phyloP scores from a whole-genome alignment of 2,113 vertebrate genomes.

The Puffinus mauretanicus region DNA sequence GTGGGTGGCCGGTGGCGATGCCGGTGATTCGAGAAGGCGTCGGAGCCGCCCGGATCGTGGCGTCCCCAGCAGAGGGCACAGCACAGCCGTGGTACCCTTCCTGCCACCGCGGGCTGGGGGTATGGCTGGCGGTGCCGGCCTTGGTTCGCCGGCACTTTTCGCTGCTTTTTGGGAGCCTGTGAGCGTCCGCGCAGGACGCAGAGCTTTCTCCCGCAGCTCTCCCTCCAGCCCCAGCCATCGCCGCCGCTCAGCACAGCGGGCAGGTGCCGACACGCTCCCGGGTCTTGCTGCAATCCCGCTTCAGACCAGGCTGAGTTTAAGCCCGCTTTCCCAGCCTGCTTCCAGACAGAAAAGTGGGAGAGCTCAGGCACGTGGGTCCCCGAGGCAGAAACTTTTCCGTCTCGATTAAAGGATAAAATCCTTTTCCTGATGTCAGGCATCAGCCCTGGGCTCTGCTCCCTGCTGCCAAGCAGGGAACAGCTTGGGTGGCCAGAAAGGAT shows the following conservation, averaged over 20 bases:
- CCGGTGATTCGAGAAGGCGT: background rate
- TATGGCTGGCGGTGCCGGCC: rapidly evolving
- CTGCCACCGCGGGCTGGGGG: background rate
- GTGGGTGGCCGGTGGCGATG: rapidly evolving
- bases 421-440: background rate
- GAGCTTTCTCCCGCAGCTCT: background rate
- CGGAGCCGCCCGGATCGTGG: background rate
- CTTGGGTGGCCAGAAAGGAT: background rate
- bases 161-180: background rate
- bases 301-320: background rate
- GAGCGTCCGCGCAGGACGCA: rapidly evolving
- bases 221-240: background rate
- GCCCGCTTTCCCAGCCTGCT: background rate
- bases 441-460: background rate
- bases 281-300: background rate
- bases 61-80: slow-evolving; percentile 63
- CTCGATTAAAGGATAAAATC: background rate
- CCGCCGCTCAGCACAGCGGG: rapidly evolving
- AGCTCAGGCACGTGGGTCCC: background rate
- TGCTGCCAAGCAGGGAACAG: background rate
- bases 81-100: background rate
- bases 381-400: background rate
- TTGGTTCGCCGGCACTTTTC: rapidly evolving
- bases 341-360: background rate
- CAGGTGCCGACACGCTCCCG: rapidly evolving